Base-by-base conservation (phyloP, 2,888 invertebrate genomes). In the Eristalinus aeneus region DNA sequence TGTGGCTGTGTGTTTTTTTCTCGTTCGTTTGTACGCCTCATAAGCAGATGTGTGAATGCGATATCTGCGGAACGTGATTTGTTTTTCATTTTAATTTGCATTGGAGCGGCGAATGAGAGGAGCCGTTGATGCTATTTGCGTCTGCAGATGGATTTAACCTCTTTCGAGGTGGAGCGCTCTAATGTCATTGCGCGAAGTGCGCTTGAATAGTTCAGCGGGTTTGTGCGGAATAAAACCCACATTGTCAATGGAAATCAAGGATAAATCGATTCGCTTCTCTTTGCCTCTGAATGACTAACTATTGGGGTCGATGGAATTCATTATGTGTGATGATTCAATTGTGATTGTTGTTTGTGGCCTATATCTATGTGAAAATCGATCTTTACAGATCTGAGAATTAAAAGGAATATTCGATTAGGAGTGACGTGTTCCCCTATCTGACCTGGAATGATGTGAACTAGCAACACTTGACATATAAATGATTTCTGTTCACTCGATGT, bases 61-160 rank as follows among this genome's bases (percentile, higher is more conserved):
- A 12, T 61, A 58, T 77, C 72, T 27, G 54, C 1, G 72, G 27
- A 16, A 53, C 72, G 67, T 63, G 80, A 77, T 77, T 77, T 83
- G 58, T 77, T 72, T 73, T 69, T 77, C 27, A 64, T 83, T 77
- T 83, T 46, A 77, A 73, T 64, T 82, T 72, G 12, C 67, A 68
- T 56, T 77, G 64, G 61, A 73, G 63, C 53, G 39, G 60, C 12
- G 76, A 34, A 31, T 39, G 36, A 10, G 23, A 36, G 20, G 16
- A 36, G 36, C 12, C 23, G 56, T 6, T 22, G 72, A 58, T 67
- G 61, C 60, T 68, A 54, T 64, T 56, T 39, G n/a, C 23, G 32
- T 56, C 56, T 54, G 68, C 39, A 64, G 39, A 39, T 32, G 23
- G 16, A 34, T 63, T 64, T 58, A 75, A 67, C 22, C 67, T 60